Percentiles rank a stretch among this genome's conserved stretches.
Conservation (phyloP, 2,113 vertebrate genomes). For the Typhlomys cinereus region DNA sequence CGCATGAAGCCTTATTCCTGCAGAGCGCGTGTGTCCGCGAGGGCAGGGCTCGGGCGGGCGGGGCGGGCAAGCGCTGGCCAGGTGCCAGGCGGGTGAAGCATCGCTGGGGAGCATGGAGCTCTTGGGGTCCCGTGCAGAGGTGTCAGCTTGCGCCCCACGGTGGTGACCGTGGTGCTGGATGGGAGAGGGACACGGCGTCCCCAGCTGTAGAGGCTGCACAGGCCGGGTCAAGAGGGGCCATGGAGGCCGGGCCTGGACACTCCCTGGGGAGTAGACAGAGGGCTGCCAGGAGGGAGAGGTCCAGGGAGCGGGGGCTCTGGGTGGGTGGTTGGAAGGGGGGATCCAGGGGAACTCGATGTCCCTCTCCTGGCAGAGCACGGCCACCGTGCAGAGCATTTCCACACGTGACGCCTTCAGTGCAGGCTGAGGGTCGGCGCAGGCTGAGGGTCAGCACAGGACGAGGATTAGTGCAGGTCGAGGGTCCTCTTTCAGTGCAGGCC, state of each 20-base stretch:
- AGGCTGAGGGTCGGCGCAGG: neutral
- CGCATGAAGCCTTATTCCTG: fast-evolving
- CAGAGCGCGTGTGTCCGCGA: too few species aligned
- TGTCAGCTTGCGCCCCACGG: too few species aligned
- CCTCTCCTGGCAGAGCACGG: neutral
- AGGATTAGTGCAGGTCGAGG: too few species aligned
- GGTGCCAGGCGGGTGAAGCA: neutral
- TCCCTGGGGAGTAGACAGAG: neutral
- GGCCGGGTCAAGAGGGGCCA: neutral
- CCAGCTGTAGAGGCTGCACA: neutral
- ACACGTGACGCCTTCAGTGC: neutral
- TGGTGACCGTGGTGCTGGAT: neutral
- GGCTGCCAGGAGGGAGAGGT: too few species aligned
- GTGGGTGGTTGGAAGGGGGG: fast-evolving
- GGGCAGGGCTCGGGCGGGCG: too few species aligned
- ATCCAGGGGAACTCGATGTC: too few species aligned
- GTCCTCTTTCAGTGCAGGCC: neutral
- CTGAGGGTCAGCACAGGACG: too few species aligned
- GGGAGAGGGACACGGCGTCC: too few species aligned
- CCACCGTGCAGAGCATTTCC: neutral
- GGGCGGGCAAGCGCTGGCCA: too few species aligned
- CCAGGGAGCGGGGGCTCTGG: too few species aligned
- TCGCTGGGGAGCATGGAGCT: neutral
- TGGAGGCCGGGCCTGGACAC: neutral
- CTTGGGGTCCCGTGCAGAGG: neutral